phyloP scores from a whole-genome alignment of 2,797 vertebrate species.

The Nyctibius grandis region DNA sequence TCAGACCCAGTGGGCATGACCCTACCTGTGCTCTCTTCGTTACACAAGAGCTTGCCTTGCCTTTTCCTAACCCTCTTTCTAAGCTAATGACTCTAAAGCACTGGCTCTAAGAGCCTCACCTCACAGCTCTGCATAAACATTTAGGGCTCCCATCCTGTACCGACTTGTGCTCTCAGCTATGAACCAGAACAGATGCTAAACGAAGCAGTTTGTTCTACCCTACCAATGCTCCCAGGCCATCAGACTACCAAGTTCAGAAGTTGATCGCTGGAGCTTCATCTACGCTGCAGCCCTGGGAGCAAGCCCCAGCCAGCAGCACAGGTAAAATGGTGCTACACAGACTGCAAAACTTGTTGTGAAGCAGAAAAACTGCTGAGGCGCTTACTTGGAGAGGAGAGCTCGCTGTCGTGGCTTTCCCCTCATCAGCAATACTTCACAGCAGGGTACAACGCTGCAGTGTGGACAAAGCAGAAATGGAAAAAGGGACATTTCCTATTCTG shows the following conservation, averaged over 20 bases:
- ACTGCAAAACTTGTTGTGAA: neutral
- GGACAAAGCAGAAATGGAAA: neutral
- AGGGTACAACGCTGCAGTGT: neutral
- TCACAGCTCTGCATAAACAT: neutral
- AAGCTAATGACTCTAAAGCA: neutral
- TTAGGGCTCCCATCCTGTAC: neutral
- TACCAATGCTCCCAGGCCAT: neutral
- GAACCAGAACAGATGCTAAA: neutral
- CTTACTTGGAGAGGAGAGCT: neutral
- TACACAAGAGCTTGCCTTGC: neutral
- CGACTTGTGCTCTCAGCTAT: neutral
- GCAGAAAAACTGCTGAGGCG: neutral
- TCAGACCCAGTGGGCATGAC: slow-evolving; percentile 21
- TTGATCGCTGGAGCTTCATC: neutral
- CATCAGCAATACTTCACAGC: neutral
- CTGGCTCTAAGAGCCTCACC: neutral
- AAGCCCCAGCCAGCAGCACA: neutral
- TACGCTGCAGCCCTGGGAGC: neutral
- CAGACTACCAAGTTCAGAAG: neutral
- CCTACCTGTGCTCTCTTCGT: slow-evolving; percentile 25
- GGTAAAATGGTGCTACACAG: neutral
- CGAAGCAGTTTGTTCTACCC: neutral
- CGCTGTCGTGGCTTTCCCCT: neutral
- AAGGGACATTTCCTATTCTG: neutral
- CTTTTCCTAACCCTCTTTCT: neutral